These are phyloP conservation scores for Brachionus sp. DNA, from an alignment of 1,140 invertebrate genomes.

Conservation along the genomic window DNA sequence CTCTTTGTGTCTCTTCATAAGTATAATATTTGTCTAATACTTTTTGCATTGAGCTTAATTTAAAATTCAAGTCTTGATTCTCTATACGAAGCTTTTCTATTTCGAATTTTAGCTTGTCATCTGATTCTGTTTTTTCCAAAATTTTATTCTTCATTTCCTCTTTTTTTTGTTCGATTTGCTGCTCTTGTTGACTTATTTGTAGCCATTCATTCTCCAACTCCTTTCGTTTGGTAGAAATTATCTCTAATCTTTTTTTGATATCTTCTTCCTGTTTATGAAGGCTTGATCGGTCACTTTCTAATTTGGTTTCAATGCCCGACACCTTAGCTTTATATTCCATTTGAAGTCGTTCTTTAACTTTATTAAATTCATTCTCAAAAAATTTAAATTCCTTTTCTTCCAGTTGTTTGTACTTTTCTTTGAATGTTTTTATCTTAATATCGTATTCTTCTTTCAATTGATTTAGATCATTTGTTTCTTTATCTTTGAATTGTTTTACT, in stretches of 20 bases:
- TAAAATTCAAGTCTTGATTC: conserved; percentile 4
- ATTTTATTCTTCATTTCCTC: conserved; percentile 20
- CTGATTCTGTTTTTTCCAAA: background rate
- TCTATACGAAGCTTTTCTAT: background rate
- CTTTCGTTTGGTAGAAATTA: background rate
- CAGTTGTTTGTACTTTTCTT: conserved; percentile 38
- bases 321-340: conserved; percentile 4
- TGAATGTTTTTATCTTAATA: conserved; percentile 42
- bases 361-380: conserved; percentile 10
- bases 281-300: background rate
- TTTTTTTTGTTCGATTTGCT: background rate
- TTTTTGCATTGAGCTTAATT: background rate
- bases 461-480: conserved; percentile 3
- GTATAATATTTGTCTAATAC: conserved; percentile 23
- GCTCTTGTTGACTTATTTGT: conserved; percentile 1
- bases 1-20: background rate
- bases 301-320: background rate
- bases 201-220: background rate
- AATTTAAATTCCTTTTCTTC: conserved; percentile 41
- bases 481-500: conserved; percentile 22
- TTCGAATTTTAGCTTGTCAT: conserved; percentile 28
- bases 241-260: background rate
- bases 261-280: conserved; percentile 15
- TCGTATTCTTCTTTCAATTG: conserved; percentile 43
- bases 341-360: conserved; percentile 33